Conservation (phyloP, 2,888 invertebrate species). For the Calameuta filiformis region DNA sequence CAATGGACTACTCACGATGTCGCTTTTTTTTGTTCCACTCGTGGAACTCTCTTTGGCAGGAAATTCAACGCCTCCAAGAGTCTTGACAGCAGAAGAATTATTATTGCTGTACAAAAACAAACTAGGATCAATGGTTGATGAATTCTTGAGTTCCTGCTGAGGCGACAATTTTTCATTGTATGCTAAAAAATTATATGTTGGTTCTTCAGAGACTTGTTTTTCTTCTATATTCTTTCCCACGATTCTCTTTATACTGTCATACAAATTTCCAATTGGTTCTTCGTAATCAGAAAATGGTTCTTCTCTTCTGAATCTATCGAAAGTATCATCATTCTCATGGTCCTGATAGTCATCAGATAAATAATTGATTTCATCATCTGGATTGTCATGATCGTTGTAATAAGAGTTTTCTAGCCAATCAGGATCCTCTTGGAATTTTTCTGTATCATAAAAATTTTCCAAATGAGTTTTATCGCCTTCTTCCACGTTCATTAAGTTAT, state of each 20-base stretch:
- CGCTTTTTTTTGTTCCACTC: background rate
- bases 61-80: background rate
- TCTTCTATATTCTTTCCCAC: constrained; percentile 17
- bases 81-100: background rate
- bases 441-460: background rate
- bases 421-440: background rate
- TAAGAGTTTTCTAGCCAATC: constrained; percentile 1
- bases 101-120: background rate
- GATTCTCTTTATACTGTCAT: constrained; percentile 21
- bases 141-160: background rate
- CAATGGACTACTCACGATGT: background rate
- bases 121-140: background rate
- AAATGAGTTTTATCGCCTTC: background rate
- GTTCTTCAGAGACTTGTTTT: background rate
- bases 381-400: background rate
- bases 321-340: constrained; percentile 3
- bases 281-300: background rate
- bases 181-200: background rate
- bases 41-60: background rate
- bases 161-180: background rate
- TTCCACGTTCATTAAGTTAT: background rate
- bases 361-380: background rate
- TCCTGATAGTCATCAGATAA: background rate
- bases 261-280: constrained; percentile 17
- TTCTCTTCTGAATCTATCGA: background rate